Percentiles rank a stretch among this genome's conserved stretches.
Evolutionary conservation across 2,888 invertebrate genomes (phyloP).

Genomic region (Zhuqinia jingwanae): DNA sequence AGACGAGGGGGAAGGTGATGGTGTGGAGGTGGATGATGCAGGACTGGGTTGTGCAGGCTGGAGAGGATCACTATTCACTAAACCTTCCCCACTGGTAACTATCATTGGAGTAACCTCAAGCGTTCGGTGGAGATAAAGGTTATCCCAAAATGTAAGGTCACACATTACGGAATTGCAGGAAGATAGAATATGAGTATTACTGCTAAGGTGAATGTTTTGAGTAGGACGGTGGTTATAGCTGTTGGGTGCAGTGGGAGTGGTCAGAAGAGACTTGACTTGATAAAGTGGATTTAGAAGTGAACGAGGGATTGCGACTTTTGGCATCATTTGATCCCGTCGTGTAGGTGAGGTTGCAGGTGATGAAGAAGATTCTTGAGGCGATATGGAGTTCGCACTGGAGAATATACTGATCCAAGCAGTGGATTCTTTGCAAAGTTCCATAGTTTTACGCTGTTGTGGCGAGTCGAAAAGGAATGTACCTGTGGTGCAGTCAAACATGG

Average conservation of each 20-base stretch:
- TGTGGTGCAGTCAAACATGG: constrained; percentile 75
- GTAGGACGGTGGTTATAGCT: not conserved
- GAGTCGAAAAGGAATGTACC: constrained; percentile 78
- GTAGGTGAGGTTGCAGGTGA: constrained; percentile 17
- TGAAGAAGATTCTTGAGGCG: not conserved
- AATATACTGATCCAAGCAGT: constrained; percentile 75
- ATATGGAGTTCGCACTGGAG: constrained; percentile 35
- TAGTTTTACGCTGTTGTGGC: constrained; percentile 65
- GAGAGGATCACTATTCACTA: constrained; percentile 60
- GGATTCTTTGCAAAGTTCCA: constrained; percentile 75
- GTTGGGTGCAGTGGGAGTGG: not conserved
- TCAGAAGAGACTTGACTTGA: constrained; percentile 72
- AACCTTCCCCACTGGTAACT: constrained; percentile 35
- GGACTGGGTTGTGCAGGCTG: constrained; percentile 11
- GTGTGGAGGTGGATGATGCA: not conserved
- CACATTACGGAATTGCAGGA: constrained; percentile 73
- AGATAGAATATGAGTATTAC: constrained; percentile 69
- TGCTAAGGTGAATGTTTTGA: not conserved
- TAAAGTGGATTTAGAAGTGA: constrained; percentile 74
- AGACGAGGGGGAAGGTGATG: constrained; percentile 51
- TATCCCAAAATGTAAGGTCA: constrained; percentile 75
- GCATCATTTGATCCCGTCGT: not conserved
- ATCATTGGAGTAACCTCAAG: constrained; percentile 63
- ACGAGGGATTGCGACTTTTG: constrained; percentile 46
- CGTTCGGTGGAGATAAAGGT: constrained; percentile 72